Evolutionary conservation across 2,113 vertebrate genomes (phyloP).

Genomic region (Lota lota): DNA sequence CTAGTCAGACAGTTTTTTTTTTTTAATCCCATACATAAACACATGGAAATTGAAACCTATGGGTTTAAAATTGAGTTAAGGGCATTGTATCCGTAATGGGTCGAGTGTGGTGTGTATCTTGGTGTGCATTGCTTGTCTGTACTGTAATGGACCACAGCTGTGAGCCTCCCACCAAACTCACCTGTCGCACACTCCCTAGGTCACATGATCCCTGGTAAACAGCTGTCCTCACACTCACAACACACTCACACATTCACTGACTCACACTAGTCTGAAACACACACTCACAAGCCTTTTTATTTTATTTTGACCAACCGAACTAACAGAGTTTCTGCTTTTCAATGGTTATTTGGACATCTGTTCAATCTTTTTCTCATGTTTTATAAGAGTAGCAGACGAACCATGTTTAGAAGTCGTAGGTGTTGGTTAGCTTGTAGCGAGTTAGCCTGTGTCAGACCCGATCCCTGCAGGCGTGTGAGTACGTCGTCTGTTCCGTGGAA

Average conservation of each 20-base stretch:
- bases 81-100: neutral
- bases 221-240: slow-evolving; percentile 36
- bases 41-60: no score
- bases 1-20: no score
- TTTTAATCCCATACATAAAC: no score
- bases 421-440: no score
- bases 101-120: slow-evolving; percentile 2
- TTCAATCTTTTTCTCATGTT: no score
- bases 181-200: slow-evolving; percentile 28
- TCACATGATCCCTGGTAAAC: slow-evolving; percentile 46
- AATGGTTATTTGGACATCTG: neutral
- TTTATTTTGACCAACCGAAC: neutral
- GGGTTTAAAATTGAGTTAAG: neutral
- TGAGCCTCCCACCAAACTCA: slow-evolving; percentile 19
- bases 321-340: neutral
- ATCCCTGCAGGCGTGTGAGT: slow-evolving; percentile 18
- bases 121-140: neutral
- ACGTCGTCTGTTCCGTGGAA: slow-evolving; percentile 16
- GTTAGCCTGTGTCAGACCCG: neutral
- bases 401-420: no score
- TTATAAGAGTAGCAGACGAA: no score
- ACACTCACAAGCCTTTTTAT: neutral
- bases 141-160: slow-evolving; percentile 19
- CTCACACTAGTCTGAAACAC: neutral
- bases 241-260: neutral